Evolutionary conservation across 2,888 invertebrate genomes (phyloP), one percentile per base, ranked within the genome.

Genomic region (Dynastes tityus): DNA sequence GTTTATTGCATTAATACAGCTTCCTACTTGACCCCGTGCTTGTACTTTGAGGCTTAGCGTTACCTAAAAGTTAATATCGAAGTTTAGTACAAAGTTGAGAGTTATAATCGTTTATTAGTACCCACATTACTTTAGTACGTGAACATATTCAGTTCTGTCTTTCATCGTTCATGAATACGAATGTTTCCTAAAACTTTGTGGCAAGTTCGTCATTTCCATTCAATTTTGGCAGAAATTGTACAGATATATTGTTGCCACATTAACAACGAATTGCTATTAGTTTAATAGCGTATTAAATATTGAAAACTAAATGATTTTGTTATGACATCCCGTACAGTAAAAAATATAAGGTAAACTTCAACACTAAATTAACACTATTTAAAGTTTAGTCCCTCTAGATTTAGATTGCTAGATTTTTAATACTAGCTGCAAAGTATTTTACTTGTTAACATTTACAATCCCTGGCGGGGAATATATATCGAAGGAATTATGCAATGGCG

Each of bases 41-140:
- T 22, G 5, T 22, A 58, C n/a, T 58, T 58, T 16, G 55, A 16
- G 55, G 22, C 22, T n/a, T 58, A 58, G 55, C 55, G 1, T 53
- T 53, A 22, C 22, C 55, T 58, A 58, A 58, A 58, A 58, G 55
- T 58, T 58, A 58, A 58, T 58, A 58, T 5, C 22, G 27, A 58
- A 58, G 55, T 58, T 58, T 58, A 58, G 22, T 8, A 22, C 22
- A 16, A 58, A 58, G 55, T 22, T 16, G 22, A 58, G 22, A 22
- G 55, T 58, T 58, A 58, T 8, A 58, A 58, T n/a, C 53, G 16
- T n/a, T 53, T 45, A 53, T 16, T 53, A n/a, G 16, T 22, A 9
- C 55, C 22, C 9, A 8, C 5, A 22, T 22, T 22, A 22, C 27
- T 58, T 16, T 8, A 58, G 22, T 58, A 58, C 22, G 22, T 58